phyloP scores from a whole-genome alignment of 30 jellyfish, hydroid and myxozoan genomes.

The Nemopilema nomurai region DNA sequence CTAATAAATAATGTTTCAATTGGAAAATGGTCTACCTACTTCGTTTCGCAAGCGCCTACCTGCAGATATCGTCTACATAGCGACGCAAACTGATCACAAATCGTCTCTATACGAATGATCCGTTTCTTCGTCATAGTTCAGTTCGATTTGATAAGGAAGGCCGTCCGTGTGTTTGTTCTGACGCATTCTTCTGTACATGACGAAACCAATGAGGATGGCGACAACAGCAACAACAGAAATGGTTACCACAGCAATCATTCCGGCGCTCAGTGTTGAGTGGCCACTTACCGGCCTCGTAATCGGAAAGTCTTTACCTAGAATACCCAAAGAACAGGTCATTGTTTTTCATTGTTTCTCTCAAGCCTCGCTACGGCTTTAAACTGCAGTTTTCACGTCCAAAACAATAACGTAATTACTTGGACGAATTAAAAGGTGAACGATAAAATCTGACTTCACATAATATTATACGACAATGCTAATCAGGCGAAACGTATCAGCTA shows the following conservation, averaged over 20 bases:
- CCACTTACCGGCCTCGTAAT: background rate
- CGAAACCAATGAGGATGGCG: slow-evolving; percentile 30
- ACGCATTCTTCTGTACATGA: slow-evolving; percentile 9
- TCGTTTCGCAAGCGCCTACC: background rate
- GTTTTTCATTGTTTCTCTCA: no score
- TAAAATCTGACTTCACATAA: no score
- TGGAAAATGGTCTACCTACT: background rate
- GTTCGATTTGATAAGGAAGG: slow-evolving; percentile 56
- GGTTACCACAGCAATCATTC: slow-evolving; percentile 44
- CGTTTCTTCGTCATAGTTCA: slow-evolving; percentile 40
- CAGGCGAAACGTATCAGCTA: no score
- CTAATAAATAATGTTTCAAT: background rate
- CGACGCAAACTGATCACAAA: background rate
- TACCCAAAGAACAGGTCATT: background rate
- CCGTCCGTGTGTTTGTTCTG: slow-evolving; percentile 38
- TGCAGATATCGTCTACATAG: background rate
- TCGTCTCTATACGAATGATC: background rate
- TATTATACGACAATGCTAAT: no score
- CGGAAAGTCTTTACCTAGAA: background rate
- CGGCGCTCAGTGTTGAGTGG: slow-evolving; percentile 37
- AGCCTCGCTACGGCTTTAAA: no score
- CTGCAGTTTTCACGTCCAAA: no score
- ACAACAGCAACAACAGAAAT: slow-evolving; percentile 63
- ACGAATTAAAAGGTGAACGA: no score
- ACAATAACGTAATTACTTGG: no score